phyloP scores from a whole-genome alignment of 1,140 invertebrate genomes.

The Neodiprion fabricii region DNA sequence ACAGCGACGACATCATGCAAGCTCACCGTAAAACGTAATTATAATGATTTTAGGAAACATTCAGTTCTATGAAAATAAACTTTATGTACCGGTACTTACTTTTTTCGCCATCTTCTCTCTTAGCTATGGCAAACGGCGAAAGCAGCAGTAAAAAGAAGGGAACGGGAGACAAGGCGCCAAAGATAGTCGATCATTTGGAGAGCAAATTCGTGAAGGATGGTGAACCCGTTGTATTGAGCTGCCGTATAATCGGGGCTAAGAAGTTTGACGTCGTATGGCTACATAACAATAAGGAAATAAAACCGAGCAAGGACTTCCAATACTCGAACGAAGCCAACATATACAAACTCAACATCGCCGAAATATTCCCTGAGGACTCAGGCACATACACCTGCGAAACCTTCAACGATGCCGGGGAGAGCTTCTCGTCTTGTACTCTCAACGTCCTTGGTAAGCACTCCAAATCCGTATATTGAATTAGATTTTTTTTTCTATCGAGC shows the following conservation, averaged over 20 bases:
- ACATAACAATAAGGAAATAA: constrained; percentile 96
- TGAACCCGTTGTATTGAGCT: constrained; percentile 82
- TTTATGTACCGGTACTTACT: constrained; percentile 12
- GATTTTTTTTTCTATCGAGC: no score
- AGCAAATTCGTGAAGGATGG: constrained; percentile 86
- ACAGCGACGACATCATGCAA: constrained; percentile 82
- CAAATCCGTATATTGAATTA: not conserved
- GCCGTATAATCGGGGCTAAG: constrained; percentile 84
- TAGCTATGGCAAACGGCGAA: constrained; percentile 69
- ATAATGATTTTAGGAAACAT: constrained; percentile 15
- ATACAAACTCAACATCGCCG: constrained; percentile 88
- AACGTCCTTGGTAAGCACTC: constrained; percentile 71
- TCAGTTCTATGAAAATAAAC: constrained; percentile 16
- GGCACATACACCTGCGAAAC: constrained; percentile 96
- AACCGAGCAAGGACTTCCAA: constrained; percentile 94
- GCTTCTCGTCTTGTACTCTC: constrained; percentile 89
- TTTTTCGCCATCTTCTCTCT: constrained; percentile 11
- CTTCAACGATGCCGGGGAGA: constrained; percentile 93
- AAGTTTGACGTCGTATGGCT: constrained; percentile 95
- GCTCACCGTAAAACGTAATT: constrained; percentile 83
- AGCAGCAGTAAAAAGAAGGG: constrained; percentile 57
- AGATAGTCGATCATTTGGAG: constrained; percentile 82
- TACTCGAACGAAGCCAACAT: constrained; percentile 90
- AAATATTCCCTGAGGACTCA: constrained; percentile 93
- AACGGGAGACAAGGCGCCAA: constrained; percentile 76